Base-by-base conservation (phyloP, 2,797 vertebrate genomes). In the Myiotriccus ornatus region DNA sequence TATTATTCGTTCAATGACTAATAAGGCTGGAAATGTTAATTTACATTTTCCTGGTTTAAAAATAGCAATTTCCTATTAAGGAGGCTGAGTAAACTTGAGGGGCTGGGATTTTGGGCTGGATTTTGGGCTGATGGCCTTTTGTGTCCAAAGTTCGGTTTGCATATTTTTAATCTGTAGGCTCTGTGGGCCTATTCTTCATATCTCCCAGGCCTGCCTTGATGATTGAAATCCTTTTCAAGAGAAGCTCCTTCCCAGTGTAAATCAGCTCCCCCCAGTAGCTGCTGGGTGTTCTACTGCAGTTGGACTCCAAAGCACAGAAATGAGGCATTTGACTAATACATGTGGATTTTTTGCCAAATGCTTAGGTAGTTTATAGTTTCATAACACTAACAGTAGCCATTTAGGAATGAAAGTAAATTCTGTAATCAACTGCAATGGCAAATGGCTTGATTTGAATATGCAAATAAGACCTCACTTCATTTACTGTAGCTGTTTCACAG, bases 361-460 rank as follows among this genome's bases (percentile, higher is more conserved):
- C 47, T 67, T 35, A 14, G 18, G 43, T 53, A 62, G 57, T 62
- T 87, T 46, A 25, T 65, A 50, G 43, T 82, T 85, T 81, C 69
- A 9, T 28, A 87, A 56, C 35, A 47, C 41, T 57, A 69, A 52
- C 28, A 69, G 67, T 60, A 82, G 85, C 73, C 84, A 62, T 73
- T 68, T 82, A 77, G 69, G 78, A 87, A 87, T 46, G 17, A 68
- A 87, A 90, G 25, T 47, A 30, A 92, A 70, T 64, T 34, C 49
- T 69, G 0, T 34, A 30, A 63, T 89, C 75, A 91, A 65, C 59
- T 76, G 52, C 19, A 84, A 8, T 59, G 60, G 64, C 53, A 91
- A 94, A 60, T 52, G 17, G 47, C 46, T 88, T 69, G 28, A 73
- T 95, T n/a, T 93, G 82, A 87, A 84, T 79, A 91, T 73, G 84